phyloP scores from a whole-genome alignment of 2,888 invertebrate species.

The Scaeva pyrastri region DNA sequence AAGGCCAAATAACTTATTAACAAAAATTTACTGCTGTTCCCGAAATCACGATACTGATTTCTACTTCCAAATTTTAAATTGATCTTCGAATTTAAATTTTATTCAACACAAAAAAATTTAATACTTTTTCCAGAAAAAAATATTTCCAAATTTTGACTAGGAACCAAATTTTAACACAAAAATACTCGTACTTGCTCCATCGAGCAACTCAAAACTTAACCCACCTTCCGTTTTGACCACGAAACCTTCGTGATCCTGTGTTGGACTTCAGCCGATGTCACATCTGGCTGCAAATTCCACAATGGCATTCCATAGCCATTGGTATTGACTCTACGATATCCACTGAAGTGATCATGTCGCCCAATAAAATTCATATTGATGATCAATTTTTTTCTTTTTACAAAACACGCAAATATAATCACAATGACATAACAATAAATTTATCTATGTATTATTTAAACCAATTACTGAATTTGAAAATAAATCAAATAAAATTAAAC shows the following conservation, averaged over 20 bases:
- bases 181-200: too few species aligned
- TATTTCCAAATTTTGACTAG: neutral
- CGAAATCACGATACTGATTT: too few species aligned
- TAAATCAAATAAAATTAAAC: neutral
- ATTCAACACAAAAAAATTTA: too few species aligned
- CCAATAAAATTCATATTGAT: slow-evolving; percentile 83
- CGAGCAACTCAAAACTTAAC: too few species aligned
- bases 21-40: too few species aligned
- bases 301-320: slow-evolving; percentile 77
- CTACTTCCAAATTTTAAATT: too few species aligned
- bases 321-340: slow-evolving; percentile 80
- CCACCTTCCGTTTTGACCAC: slow-evolving; percentile 77
- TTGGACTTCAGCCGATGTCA: slow-evolving; percentile 26
- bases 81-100: too few species aligned
- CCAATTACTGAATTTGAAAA: neutral
- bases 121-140: too few species aligned
- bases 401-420: slow-evolving; percentile 29
- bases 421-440: slow-evolving; percentile 46
- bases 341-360: slow-evolving; percentile 81
- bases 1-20: too few species aligned
- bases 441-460: slow-evolving; percentile 14
- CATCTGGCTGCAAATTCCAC: slow-evolving; percentile 73
- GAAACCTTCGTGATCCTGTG: slow-evolving; percentile 73
- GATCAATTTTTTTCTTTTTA: slow-evolving; percentile 55
- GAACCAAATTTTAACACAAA: neutral